Percentiles rank a stretch among this genome's conserved stretches.
phyloP scores from a whole-genome alignment of 2,888 invertebrate genomes.

The Clunio marinus region DNA sequence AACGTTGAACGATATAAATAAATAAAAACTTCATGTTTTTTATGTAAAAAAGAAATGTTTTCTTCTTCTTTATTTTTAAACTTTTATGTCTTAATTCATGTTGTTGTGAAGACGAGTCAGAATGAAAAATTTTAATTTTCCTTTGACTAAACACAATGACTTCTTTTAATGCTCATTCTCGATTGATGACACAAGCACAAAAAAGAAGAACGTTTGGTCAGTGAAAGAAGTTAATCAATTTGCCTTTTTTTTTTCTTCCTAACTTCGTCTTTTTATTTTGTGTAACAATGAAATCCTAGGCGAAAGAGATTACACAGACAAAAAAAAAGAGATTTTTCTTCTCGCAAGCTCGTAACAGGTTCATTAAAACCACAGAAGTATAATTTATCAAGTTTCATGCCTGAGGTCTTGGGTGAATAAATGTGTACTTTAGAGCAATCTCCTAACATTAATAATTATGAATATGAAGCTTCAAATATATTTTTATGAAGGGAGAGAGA shows the following conservation, averaged over 20 bases:
- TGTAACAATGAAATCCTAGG: conserved; percentile 23
- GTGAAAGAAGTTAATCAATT: conserved; percentile 24
- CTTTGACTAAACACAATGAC: conserved; percentile 1
- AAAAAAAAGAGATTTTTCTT: conserved; percentile 1
- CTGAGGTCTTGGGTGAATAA: conserved; percentile 6
- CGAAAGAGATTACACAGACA: conserved; percentile 17
- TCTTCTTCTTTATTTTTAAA: background rate
- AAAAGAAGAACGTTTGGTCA: background rate
- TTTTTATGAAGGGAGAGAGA: background rate
- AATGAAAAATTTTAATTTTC: background rate
- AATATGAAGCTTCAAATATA: too few species aligned
- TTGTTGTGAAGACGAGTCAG: background rate
- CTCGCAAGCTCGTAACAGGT: conserved; percentile 2
- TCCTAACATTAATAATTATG: conserved; percentile 17
- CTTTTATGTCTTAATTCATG: conserved; percentile 18
- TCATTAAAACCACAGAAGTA: conserved; percentile 29
- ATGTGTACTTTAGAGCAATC: conserved; percentile 22
- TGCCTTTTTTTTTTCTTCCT: background rate
- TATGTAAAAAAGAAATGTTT: background rate
- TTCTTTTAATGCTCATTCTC: background rate
- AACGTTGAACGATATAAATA: background rate
- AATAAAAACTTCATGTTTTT: conserved; percentile 12
- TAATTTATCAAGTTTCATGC: conserved; percentile 29
- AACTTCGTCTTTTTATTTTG: background rate
- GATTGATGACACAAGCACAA: conserved; percentile 19